Percentiles rank a stretch among this genome's conserved stretches.
phyloP scores from a whole-genome alignment of 2,888 invertebrate species.

The Melanostoma mellinum region DNA sequence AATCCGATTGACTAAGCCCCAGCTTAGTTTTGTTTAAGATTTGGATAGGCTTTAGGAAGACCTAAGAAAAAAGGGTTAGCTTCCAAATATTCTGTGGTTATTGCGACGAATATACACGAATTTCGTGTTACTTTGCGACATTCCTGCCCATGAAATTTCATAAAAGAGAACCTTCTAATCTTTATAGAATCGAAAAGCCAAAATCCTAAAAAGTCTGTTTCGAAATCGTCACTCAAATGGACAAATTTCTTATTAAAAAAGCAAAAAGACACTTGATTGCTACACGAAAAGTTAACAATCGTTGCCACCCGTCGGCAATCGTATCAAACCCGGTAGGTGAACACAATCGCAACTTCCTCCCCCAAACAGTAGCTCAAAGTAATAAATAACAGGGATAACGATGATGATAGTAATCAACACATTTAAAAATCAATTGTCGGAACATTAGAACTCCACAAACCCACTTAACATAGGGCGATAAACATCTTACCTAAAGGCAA shows the following conservation, averaged over 20 bases:
- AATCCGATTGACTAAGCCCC: slow-evolving; percentile 25
- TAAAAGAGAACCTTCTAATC: too few species aligned
- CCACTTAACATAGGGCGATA: slow-evolving; percentile 46
- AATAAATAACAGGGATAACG: slow-evolving; percentile 60
- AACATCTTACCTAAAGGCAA: slow-evolving; percentile 33
- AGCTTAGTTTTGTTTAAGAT: too few species aligned
- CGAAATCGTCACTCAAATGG: too few species aligned
- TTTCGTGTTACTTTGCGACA: too few species aligned
- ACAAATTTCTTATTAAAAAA: too few species aligned
- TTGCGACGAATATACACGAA: too few species aligned
- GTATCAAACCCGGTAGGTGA: slow-evolving; percentile 2
- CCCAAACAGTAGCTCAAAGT: slow-evolving; percentile 29
- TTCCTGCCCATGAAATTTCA: too few species aligned
- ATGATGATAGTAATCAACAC: slow-evolving; percentile 65
- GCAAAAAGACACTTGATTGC: slow-evolving; percentile 33
- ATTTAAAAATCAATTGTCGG: slow-evolving; percentile 68
- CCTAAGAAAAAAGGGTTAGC: too few species aligned
- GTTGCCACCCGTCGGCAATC: slow-evolving; percentile 29
- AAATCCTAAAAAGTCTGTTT: too few species aligned
- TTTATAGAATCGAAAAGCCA: too few species aligned
- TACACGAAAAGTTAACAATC: slow-evolving; percentile 14
- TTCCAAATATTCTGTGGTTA: too few species aligned
- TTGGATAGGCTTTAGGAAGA: too few species aligned
- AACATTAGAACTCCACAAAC: slow-evolving; percentile 44
- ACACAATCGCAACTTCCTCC: neutral